Evolutionary conservation across 1,140 invertebrate species (phyloP).

Genomic region (Bombus huntii): DNA sequence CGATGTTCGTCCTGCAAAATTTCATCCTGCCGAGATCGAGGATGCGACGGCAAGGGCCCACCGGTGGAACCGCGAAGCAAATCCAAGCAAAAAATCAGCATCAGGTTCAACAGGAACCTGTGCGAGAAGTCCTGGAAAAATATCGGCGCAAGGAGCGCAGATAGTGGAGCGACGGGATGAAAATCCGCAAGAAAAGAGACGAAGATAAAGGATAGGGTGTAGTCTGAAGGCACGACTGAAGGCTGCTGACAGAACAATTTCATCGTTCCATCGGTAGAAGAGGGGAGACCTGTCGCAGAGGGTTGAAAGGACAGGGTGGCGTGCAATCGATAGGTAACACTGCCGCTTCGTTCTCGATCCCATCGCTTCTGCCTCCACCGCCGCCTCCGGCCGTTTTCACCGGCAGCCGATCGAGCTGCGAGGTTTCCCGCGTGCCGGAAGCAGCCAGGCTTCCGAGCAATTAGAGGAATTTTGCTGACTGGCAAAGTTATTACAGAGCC

Average conservation of each 20-base stretch:
- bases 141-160: no score
- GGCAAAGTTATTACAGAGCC: conserved; percentile 37
- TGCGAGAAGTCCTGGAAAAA: no score
- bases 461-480: conserved; percentile 48
- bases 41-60: no score
- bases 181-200: neutral
- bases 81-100: no score
- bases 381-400: conserved; percentile 25
- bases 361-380: no score
- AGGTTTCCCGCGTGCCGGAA: conserved; percentile 22
- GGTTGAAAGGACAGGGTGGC: neutral
- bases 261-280: conserved; percentile 31
- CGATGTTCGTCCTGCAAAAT: no score
- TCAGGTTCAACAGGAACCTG: no score
- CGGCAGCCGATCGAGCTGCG: neutral
- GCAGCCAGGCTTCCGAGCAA: conserved; percentile 32
- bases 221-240: neutral
- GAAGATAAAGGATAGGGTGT: neutral
- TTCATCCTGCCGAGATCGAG: no score
- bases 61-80: no score
- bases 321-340: conserved; percentile 45
- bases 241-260: conserved; percentile 54
- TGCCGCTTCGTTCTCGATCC: conserved; percentile 25
- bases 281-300: neutral
- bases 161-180: neutral